Evolutionary conservation across 2,888 invertebrate genomes (phyloP), one percentile per base, ranked within the genome.

Genomic region (Synanthedon andrenaeformis): DNA sequence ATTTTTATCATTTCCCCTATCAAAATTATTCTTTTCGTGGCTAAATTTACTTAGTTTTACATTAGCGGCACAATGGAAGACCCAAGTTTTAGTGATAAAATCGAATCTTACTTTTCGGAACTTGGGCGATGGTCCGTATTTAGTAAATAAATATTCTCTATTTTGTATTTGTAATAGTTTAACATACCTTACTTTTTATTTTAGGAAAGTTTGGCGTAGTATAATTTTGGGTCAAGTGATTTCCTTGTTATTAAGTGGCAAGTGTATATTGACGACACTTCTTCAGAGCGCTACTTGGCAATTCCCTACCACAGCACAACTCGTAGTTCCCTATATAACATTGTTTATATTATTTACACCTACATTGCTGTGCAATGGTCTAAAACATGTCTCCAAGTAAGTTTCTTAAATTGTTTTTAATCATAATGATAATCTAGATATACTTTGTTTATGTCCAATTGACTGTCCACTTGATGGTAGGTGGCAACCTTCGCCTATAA

Each of bases 291-390:
- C 90, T 57, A 90, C 91, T 58, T 91, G 91, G 67, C 91, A 94
- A 56, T 90, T 92, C 60, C 90, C 94, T 35, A 94, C 94, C 8
- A 93, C 94, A 61, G 94, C 92, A 51, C 96, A 96, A 80, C 91
- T 92, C 61, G 91, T 96, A 66, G 89, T 93, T 52, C 94, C 94
- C 67, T 96, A 96, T 74, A 86, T 92, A 61, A 87, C 93, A 59
- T 88, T 96, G 62, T 92, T 93, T 67, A 83, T 94, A 63, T 89
- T 94, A 57, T 96, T 93, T 72, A 92, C 93, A 51, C 92, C 93
- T 55, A 91, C 92, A 76, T 80, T 95, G 67, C 91, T 94, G 2
- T 94, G 93, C 78, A 89, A 91, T 62, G 90, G 91, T 57, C 87
- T 94, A 49, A 88, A 91, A 61, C 88, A 90, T 51, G 77, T 94